Evolutionary conservation across 2,113 vertebrate species (phyloP).

Genomic region (Sturnus vulgaris): DNA sequence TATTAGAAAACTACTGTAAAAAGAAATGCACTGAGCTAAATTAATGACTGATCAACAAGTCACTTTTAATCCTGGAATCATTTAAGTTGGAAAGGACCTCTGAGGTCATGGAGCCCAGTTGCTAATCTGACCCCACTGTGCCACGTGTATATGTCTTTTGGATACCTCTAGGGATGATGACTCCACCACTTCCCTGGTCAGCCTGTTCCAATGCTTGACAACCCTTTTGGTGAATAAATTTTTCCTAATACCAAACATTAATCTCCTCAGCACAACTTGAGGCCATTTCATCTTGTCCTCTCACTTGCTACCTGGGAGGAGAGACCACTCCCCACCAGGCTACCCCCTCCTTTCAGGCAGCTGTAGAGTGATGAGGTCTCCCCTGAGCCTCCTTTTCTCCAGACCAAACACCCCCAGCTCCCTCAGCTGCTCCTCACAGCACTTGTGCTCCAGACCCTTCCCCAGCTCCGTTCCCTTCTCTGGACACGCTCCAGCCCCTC

Average conservation of each 20-base stretch:
- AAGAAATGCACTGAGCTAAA: not conserved
- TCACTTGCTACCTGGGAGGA: not conserved
- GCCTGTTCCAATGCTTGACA: not conserved
- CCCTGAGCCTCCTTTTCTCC: not conserved
- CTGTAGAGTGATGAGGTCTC: accelerated
- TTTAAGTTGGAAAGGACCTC: not conserved
- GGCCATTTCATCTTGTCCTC: not conserved
- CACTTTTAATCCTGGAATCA: not conserved
- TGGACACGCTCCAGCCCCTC: not conserved
- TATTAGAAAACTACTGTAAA: not conserved
- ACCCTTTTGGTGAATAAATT: not conserved
- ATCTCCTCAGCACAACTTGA: not conserved
- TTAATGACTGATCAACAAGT: not conserved
- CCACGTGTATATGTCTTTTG: not conserved
- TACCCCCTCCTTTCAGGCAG: not conserved
- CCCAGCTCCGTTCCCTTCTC: not conserved
- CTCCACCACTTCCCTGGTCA: not conserved
- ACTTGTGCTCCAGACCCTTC: accelerated
- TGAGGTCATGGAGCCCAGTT: not conserved
- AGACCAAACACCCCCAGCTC: not conserved
- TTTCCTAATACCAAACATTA: not conserved
- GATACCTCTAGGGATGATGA: not conserved
- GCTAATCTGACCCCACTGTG: not conserved
- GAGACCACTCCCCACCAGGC: too few relatives aligned
- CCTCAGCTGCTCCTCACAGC: accelerated